Percentiles rank a stretch among this genome's conserved stretches.
Evolutionary conservation across 2,797 vertebrate species (phyloP).

Genomic region (Menidia menidia): DNA sequence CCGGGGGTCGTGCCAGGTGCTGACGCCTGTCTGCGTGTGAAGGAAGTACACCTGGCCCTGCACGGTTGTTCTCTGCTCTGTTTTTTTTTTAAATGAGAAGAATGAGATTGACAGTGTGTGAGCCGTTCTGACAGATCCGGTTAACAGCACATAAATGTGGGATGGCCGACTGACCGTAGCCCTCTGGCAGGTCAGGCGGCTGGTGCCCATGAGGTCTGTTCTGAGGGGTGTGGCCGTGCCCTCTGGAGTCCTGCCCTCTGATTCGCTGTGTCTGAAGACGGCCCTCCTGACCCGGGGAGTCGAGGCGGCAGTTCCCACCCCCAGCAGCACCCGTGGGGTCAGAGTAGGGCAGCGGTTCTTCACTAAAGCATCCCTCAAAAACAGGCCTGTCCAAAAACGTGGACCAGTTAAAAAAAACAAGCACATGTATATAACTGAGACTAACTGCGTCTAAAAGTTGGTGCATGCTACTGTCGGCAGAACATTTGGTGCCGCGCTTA

Average conservation of each 20-base stretch:
- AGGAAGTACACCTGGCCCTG: constrained; percentile 98
- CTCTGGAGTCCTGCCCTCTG: constrained; percentile 89
- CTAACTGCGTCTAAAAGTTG: neutral
- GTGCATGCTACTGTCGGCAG: neutral
- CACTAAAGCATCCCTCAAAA: constrained; percentile 95
- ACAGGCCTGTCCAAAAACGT: constrained; percentile 77
- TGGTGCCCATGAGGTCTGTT: constrained; percentile 95
- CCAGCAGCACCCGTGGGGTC: constrained; percentile 93
- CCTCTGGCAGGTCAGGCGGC: constrained; percentile 94
- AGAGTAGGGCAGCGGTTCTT: constrained; percentile 94
- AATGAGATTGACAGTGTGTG: neutral
- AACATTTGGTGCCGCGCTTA: constrained; percentile 72
- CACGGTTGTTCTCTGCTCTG: constrained; percentile 96
- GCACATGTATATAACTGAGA: neutral
- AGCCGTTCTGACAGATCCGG: neutral
- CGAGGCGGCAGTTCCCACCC: constrained; percentile 89
- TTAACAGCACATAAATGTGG: neutral
- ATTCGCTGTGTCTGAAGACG: constrained; percentile 91
- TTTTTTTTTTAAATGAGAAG: constrained; percentile 24
- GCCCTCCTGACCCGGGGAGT: constrained; percentile 92
- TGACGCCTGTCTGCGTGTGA: constrained; percentile 97
- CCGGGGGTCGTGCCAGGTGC: constrained; percentile 97
- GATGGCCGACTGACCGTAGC: constrained; percentile 66
- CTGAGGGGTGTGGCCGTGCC: constrained; percentile 91
- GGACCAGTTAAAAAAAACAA: neutral